Conservation (phyloP, 35 echinoderm and acorn worm species). For the Anneissia japonica region DNA sequence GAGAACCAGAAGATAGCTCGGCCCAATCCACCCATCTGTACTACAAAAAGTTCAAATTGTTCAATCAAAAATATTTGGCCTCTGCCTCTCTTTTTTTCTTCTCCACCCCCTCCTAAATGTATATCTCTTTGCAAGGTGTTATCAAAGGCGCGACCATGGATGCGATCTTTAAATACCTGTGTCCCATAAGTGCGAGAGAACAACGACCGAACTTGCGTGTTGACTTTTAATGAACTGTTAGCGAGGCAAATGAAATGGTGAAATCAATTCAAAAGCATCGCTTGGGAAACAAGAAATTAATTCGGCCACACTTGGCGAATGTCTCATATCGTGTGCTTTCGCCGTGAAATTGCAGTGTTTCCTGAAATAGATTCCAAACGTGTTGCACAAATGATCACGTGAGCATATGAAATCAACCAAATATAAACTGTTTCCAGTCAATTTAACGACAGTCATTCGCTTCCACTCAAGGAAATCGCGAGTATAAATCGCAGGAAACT, state of each 20-base stretch:
- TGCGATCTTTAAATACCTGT: no score
- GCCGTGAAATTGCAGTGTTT: not conserved
- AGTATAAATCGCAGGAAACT: not conserved
- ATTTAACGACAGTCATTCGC: not conserved
- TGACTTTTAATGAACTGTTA: constrained; percentile 2
- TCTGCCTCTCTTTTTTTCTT: no score
- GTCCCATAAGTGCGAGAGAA: not conserved
- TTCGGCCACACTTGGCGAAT: not conserved
- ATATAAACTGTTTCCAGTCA: not conserved
- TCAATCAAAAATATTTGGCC: no score
- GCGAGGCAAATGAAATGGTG: not conserved
- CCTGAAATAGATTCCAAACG: not conserved
- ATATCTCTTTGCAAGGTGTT: no score
- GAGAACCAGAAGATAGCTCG: no score
- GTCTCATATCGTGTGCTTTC: not conserved
- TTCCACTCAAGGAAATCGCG: not conserved
- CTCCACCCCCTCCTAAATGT: no score
- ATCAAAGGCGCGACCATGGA: no score
- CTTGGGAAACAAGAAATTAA: not conserved
- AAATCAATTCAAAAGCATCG: not conserved
- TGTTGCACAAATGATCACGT: not conserved
- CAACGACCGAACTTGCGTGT: not conserved
- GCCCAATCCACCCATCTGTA: no score
- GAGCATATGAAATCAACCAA: not conserved
- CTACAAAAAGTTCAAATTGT: no score